Conservation (phyloP, 2,113 vertebrate genomes). For the Cinclus mexicanus region DNA sequence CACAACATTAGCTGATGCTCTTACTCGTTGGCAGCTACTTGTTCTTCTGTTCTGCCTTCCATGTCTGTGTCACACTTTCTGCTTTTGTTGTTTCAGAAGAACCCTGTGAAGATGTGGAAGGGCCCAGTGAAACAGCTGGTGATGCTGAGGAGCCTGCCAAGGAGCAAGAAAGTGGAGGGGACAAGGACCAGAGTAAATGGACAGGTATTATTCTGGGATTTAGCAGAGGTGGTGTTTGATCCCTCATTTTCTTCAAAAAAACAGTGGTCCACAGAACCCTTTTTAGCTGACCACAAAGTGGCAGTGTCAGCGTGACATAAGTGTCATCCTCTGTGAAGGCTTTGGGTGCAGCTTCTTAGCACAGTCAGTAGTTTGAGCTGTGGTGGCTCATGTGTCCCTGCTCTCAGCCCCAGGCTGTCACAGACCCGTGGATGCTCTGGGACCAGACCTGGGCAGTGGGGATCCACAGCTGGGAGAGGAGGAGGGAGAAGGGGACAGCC, state of each 20-base stretch:
- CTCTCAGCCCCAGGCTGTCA: fast-evolving
- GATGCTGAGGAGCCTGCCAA: conserved; percentile 94
- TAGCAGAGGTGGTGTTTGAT: conserved; percentile 67
- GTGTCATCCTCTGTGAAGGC: neutral
- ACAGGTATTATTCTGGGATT: conserved; percentile 68
- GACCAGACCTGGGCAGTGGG: fast-evolving
- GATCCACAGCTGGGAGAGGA: neutral
- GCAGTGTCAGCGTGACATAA: fast-evolving
- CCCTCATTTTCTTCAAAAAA: neutral
- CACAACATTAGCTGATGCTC: neutral
- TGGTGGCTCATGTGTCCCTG: neutral
- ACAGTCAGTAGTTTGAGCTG: fast-evolving
- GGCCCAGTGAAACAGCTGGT: conserved; percentile 85
- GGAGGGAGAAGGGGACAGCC: neutral
- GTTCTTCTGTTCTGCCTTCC: neutral
- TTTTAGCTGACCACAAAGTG: neutral
- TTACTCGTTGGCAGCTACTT: neutral
- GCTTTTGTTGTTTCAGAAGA: conserved; percentile 89
- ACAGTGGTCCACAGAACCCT: neutral
- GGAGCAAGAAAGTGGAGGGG: conserved; percentile 90
- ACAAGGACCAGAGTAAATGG: conserved; percentile 94
- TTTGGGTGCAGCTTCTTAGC: neutral
- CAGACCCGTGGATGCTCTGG: neutral
- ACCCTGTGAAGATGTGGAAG: conserved; percentile 92
- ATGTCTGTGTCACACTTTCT: neutral